Conservation (phyloP, 2,888 invertebrate species). For the Lysandra bellargus region DNA sequence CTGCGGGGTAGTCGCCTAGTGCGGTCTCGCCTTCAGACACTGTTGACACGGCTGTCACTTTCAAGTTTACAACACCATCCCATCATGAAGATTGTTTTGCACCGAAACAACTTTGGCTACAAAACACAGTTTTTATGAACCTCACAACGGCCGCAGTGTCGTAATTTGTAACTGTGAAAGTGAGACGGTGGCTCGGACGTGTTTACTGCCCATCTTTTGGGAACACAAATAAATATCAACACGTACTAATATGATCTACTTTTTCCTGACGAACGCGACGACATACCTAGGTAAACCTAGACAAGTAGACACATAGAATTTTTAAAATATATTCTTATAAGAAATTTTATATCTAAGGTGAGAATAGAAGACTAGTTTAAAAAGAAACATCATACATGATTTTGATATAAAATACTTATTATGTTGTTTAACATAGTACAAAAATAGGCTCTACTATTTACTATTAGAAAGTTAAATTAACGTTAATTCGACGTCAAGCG, state of each 20-base stretch:
- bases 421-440: too few species aligned
- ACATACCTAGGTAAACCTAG: neutral
- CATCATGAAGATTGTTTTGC: constrained; percentile 1
- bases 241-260: constrained; percentile 11
- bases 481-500: neutral
- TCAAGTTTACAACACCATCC: constrained; percentile 24
- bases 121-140: constrained; percentile 4
- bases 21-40: neutral
- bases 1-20: too few species aligned
- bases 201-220: constrained; percentile 17
- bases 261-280: neutral
- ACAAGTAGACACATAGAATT: neutral
- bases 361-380: too few species aligned
- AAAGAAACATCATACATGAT: too few species aligned
- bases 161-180: constrained; percentile 23
- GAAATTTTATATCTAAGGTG: too few species aligned
- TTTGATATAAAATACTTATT: too few species aligned
- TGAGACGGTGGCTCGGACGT: constrained; percentile 13
- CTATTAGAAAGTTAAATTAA: neutral
- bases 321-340: too few species aligned
- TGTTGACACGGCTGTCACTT: constrained; percentile 17
- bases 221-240: constrained; percentile 3
- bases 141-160: neutral
- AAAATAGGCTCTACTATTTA: neutral
- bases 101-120: neutral